Percentiles rank a stretch among this genome's conserved stretches.
These are phyloP conservation scores for Psophia crepitans DNA, from an alignment of 2,113 vertebrate species.

Conservation along the genomic window DNA sequence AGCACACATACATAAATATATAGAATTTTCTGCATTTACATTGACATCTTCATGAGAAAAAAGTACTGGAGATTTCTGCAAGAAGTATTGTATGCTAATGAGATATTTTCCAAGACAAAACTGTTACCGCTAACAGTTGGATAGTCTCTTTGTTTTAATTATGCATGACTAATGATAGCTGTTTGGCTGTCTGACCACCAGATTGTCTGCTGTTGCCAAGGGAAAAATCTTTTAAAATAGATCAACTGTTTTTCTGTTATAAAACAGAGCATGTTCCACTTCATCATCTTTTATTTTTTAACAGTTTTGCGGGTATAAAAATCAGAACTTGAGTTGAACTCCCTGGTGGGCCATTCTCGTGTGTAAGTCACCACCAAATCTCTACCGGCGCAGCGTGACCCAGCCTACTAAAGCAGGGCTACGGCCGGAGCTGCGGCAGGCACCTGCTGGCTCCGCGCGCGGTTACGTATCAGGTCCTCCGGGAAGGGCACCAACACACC, in stretches of 20 bases:
- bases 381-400: accelerated
- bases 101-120: not conserved
- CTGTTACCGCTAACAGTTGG: conserved; percentile 19
- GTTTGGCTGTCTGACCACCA: conserved; percentile 58
- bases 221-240: conserved; percentile 40
- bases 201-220: conserved; percentile 20
- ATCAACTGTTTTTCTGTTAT: not conserved
- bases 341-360: not conserved
- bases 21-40: not conserved
- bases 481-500: no score
- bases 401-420: accelerated
- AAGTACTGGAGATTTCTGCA: not conserved
- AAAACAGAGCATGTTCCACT: not conserved
- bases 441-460: accelerated
- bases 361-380: not conserved
- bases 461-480: accelerated
- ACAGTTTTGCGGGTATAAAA: not conserved
- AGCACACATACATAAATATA: not conserved
- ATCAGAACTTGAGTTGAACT: not conserved
- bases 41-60: not conserved
- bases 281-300: not conserved
- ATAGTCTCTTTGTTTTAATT: conserved; percentile 57
- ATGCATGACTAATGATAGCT: conserved; percentile 46
- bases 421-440: not conserved
- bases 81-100: not conserved